Evolutionary conservation across 2,797 vertebrate species (phyloP).

Genomic region (Danio albolineatus): DNA sequence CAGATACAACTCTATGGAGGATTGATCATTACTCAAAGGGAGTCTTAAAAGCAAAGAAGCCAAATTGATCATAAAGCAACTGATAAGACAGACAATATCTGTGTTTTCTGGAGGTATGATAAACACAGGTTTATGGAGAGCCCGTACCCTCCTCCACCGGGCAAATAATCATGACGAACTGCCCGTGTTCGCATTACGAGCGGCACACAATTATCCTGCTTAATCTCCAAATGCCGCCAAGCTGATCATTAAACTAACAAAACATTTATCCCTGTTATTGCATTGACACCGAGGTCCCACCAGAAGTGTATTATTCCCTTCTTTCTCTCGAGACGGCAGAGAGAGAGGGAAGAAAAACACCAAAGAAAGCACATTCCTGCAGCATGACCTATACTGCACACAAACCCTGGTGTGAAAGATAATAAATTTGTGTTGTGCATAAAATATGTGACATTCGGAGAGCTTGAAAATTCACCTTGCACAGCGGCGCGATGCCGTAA

Average conservation of each 20-base stretch:
- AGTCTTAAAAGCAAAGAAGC: not conserved
- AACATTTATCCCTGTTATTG: slow-evolving; percentile 56
- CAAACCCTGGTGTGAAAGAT: slow-evolving; percentile 53
- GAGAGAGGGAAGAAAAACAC: slow-evolving; percentile 16
- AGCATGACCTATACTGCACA: slow-evolving; percentile 49
- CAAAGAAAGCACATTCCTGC: slow-evolving; percentile 50
- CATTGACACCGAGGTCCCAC: slow-evolving; percentile 40
- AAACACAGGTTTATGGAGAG: slow-evolving; percentile 44
- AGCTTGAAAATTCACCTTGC: slow-evolving; percentile 38
- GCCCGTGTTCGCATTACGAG: slow-evolving; percentile 42
- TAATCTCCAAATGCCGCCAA: slow-evolving; percentile 47
- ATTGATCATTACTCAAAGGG: not conserved
- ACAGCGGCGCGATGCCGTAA: not conserved
- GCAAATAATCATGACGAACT: slow-evolving; percentile 50
- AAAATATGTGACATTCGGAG: slow-evolving; percentile 47
- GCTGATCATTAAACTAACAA: slow-evolving; percentile 60
- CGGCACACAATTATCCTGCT: slow-evolving; percentile 42
- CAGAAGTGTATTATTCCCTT: slow-evolving; percentile 51
- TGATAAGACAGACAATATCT: slow-evolving; percentile 21
- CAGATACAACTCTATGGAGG: not conserved
- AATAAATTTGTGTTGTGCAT: slow-evolving; percentile 57
- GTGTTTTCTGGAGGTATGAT: slow-evolving; percentile 30
- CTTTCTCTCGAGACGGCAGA: slow-evolving; percentile 27
- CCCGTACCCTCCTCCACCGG: slow-evolving; percentile 24
- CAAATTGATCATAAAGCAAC: not conserved